Conservation (phyloP, 2,113 vertebrate species). For the Poecile atricapillus region DNA sequence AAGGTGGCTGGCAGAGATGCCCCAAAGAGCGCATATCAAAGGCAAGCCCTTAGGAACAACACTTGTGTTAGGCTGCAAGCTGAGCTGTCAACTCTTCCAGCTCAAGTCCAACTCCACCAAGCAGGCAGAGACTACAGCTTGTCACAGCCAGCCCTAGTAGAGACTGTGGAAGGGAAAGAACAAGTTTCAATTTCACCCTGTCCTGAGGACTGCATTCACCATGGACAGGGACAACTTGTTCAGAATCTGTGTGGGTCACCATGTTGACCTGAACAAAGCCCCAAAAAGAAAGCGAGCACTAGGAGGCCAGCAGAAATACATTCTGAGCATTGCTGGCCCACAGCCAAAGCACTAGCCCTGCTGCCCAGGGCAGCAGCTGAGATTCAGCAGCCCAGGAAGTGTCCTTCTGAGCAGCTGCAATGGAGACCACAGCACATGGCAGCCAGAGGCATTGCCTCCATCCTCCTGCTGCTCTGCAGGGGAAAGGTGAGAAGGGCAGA, state of each 20-base stretch:
- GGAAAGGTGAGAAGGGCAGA: not conserved
- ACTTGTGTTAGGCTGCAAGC: not conserved
- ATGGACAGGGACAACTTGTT: not conserved
- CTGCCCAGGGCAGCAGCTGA: not conserved
- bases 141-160: no score
- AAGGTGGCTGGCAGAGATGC: not conserved
- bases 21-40: not conserved
- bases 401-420: not conserved
- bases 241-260: not conserved
- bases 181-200: not conserved
- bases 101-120: constrained; percentile 4
- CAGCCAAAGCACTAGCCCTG: not conserved
- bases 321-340: not conserved
- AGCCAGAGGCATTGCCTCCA: not conserved
- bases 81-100: constrained; percentile 56
- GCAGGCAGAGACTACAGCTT: not conserved
- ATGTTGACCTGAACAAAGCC: not conserved
- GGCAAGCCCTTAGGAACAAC: not conserved
- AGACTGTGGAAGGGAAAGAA: not conserved
- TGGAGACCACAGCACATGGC: not conserved
- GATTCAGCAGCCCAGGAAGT: not conserved
- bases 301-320: not conserved
- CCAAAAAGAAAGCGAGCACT: not conserved
- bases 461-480: not conserved
- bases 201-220: not conserved